Conservation (phyloP, 2,113 vertebrate species). For the Lycocorax pyrrhopterus region DNA sequence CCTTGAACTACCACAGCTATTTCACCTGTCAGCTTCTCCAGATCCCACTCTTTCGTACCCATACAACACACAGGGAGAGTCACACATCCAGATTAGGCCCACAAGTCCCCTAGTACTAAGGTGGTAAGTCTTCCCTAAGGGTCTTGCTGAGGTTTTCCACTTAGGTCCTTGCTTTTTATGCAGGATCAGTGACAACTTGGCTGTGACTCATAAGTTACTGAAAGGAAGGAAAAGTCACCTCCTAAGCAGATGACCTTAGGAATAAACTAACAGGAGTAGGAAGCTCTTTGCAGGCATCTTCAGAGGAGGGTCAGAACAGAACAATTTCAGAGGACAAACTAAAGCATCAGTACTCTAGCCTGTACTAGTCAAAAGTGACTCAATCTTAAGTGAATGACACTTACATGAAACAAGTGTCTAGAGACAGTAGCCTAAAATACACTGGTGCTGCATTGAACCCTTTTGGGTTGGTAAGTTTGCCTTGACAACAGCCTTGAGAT, state of each 20-base stretch:
- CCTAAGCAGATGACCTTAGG: neutral
- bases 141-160: neutral
- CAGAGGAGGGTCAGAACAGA: neutral
- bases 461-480: neutral
- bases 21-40: neutral
- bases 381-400: neutral
- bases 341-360: neutral
- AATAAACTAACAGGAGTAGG: neutral
- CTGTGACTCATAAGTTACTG: neutral
- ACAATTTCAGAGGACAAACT: neutral
- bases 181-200: neutral
- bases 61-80: neutral
- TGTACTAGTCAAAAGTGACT: neutral
- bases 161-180: neutral
- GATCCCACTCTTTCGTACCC: neutral
- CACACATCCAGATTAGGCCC: neutral
- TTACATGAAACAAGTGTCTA: neutral
- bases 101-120: neutral
- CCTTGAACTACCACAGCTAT: neutral
- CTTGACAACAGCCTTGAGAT: neutral
- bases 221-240: neutral
- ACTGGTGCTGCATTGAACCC: neutral
- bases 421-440: conserved; percentile 8
- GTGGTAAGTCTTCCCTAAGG: neutral
- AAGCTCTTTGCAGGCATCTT: neutral